phyloP scores from a whole-genome alignment of 2,113 vertebrate species.

The Rhinolophus sinicus region DNA sequence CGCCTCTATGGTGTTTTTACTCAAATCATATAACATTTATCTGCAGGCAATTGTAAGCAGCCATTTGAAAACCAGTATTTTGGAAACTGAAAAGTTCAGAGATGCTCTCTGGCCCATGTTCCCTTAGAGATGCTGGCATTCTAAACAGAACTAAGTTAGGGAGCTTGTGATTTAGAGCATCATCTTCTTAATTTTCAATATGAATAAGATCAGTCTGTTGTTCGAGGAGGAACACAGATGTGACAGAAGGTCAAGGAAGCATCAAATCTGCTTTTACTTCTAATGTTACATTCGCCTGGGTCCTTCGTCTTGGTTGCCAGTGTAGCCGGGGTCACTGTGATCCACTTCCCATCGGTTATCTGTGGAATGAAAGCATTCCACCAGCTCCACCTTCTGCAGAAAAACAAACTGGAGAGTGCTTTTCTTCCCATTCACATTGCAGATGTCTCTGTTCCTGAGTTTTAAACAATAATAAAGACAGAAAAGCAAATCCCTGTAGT shows the following conservation, averaged over 20 bases:
- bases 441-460: constrained; percentile 89
- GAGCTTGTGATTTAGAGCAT: neutral
- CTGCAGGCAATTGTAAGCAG: constrained; percentile 58
- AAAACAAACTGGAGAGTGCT: neutral
- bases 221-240: neutral
- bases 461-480: constrained; percentile 84
- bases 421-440: constrained; percentile 68
- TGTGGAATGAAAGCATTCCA: neutral
- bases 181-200: constrained; percentile 50
- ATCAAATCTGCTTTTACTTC: neutral
- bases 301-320: neutral
- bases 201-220: constrained; percentile 39
- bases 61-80: constrained; percentile 53
- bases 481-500: constrained; percentile 82
- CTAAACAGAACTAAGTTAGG: constrained; percentile 22
- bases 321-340: neutral
- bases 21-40: constrained; percentile 1
- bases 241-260: neutral
- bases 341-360: neutral
- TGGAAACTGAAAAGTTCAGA: constrained; percentile 24
- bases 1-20: neutral
- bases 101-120: constrained; percentile 7
- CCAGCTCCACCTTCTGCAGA: constrained; percentile 53
- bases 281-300: neutral
- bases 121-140: neutral